phyloP scores from a whole-genome alignment of 2,888 invertebrate species.

The Odiellus spinosus region DNA sequence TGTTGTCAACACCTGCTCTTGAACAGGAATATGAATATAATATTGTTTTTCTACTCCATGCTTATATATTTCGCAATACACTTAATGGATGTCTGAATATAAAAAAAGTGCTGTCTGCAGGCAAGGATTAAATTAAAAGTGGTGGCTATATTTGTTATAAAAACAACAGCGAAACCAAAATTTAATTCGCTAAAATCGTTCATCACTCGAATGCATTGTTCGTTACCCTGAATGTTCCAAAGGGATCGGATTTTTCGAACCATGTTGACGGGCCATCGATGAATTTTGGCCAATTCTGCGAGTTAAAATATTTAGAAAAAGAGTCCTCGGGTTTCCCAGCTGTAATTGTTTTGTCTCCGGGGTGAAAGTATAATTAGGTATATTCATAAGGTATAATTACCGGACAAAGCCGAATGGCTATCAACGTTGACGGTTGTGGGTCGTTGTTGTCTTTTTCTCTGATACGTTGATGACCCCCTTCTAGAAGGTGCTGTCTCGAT shows the following conservation, averaged over 20 bases:
- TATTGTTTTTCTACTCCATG: too few species aligned
- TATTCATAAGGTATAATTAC: background rate
- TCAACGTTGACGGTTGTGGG: slow-evolving; percentile 3
- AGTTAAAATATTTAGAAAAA: too few species aligned
- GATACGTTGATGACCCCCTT: too few species aligned
- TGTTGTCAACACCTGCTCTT: too few species aligned
- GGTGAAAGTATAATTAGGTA: background rate
- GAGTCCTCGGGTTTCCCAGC: too few species aligned
- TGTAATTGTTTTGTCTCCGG: too few species aligned
- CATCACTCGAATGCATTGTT: background rate
- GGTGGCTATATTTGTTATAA: background rate
- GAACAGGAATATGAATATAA: too few species aligned
- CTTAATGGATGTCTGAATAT: background rate
- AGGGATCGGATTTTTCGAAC: slow-evolving; percentile 76
- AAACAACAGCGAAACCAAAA: background rate
- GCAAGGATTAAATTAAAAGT: background rate
- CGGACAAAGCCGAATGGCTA: slow-evolving; percentile 4
- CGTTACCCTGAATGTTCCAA: slow-evolving; percentile 50
- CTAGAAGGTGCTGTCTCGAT: too few species aligned
- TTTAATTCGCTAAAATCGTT: background rate
- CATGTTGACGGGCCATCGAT: slow-evolving; percentile 57
- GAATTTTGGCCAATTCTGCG: slow-evolving; percentile 33
- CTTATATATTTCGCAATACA: background rate
- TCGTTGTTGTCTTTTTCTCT: background rate
- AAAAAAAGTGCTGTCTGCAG: slow-evolving; percentile 1